Conservation (phyloP, 2,113 vertebrate species). For the Ailuropoda melanoleuca region DNA sequence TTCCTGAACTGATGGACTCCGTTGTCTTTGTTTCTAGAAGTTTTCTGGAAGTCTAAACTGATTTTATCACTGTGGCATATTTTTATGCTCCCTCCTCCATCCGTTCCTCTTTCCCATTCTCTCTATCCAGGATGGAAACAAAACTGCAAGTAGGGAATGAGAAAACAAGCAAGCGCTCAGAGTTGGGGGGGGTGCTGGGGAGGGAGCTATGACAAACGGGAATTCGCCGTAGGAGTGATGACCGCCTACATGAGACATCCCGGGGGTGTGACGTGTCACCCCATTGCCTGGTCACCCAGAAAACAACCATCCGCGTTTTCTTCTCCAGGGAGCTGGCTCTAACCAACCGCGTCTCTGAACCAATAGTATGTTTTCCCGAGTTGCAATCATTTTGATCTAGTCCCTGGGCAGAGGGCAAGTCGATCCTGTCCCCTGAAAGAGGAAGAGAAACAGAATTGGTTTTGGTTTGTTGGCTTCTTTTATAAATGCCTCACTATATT, state of each 20-base stretch:
- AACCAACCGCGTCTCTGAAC: background rate
- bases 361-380: background rate
- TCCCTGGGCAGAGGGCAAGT: background rate
- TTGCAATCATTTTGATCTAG: background rate
- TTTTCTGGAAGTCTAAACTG: background rate
- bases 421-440: constrained; percentile 13
- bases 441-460: background rate
- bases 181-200: background rate
- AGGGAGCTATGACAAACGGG: background rate
- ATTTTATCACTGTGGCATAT: background rate
- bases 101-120: background rate
- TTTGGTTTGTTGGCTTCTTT: constrained; percentile 12
- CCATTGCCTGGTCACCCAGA: background rate
- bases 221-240: background rate
- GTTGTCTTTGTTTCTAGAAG: background rate
- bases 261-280: background rate
- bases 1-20: background rate
- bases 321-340: background rate
- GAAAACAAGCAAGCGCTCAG: background rate
- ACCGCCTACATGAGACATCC: background rate
- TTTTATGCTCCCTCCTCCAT: background rate
- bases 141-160: background rate
- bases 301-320: background rate
- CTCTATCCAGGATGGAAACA: background rate
- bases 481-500: constrained; percentile 2